phyloP scores from a whole-genome alignment of 2,797 vertebrate genomes.

The Danio albolineatus region DNA sequence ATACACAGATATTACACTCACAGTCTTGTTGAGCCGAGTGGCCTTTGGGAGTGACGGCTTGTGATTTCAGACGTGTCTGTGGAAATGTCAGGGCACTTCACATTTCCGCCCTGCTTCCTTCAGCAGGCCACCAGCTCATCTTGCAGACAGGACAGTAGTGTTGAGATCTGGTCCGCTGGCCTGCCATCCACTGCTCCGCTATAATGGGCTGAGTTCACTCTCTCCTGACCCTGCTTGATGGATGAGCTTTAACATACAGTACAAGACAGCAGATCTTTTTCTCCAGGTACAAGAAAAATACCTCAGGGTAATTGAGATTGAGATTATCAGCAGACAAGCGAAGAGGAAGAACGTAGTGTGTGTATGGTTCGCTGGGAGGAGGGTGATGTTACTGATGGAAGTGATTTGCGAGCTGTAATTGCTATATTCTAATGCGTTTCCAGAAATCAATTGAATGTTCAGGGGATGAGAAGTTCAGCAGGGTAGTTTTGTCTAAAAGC shows the following conservation, averaged over 20 bases:
- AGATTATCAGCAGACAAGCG: background rate
- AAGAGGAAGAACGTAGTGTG: background rate
- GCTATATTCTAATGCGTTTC: slow-evolving; percentile 13
- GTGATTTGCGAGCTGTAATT: slow-evolving; percentile 14
- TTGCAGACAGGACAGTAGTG: slow-evolving; percentile 50
- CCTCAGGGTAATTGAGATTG: background rate
- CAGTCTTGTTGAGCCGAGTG: slow-evolving; percentile 41
- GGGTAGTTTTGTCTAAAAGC: background rate
- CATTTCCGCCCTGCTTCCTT: slow-evolving; percentile 59
- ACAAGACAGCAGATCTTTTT: slow-evolving; percentile 5
- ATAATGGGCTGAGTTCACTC: slow-evolving; percentile 43
- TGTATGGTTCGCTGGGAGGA: slow-evolving; percentile 1
- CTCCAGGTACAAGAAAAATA: slow-evolving; percentile 18
- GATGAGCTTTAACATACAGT: slow-evolving; percentile 36
- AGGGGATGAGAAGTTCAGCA: slow-evolving; percentile 1
- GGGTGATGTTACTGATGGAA: background rate
- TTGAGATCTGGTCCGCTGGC: slow-evolving; percentile 42
- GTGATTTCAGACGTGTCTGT: slow-evolving; percentile 55
- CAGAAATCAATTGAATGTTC: slow-evolving; percentile 13
- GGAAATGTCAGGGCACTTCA: slow-evolving; percentile 65
- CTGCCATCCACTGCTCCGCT: slow-evolving; percentile 37
- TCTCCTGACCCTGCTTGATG: slow-evolving; percentile 27
- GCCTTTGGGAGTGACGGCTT: slow-evolving; percentile 57
- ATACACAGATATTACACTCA: slow-evolving; percentile 46
- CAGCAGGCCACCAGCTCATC: slow-evolving; percentile 54